Evolutionary conservation across 2,888 invertebrate genomes (phyloP), one percentile per base, ranked within the genome.

Genomic region (Sphaerophoria taeniata): DNA sequence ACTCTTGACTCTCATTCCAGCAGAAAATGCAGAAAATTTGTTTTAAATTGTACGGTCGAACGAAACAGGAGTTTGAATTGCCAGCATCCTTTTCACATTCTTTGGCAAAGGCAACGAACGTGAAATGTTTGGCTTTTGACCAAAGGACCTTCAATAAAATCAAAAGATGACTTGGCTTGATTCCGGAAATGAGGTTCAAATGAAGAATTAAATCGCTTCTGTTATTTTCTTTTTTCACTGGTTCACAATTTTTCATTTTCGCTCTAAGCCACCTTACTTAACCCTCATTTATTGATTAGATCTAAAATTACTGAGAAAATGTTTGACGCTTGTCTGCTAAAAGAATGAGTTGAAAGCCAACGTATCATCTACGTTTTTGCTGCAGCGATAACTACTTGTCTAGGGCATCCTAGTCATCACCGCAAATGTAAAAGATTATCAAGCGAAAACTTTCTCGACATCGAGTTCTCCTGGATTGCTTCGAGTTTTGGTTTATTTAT

Each of bases 41-140:
- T n/a, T n/a, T n/a, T n/a, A 51, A 55, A 69, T 78, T 65, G 78
- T 47, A 65, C 72, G 65, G 72, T 72, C 65, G 78, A 78, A 72
- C 65, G 78, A 65, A 72, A 78, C 34, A 78, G 58, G 36, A n/a
- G 12, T 33, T 65, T 58, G n/a, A n/a, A n/a, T 49, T 47, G 7
- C 31, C 16, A 72, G 63, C 71, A 58, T 45, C 72, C 49, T n/a
- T 49, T 34, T 49, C 47, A n/a, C 14, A 14, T 58, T 65, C 9
- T 49, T 73, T 63, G 9, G 49, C 12, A 16, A 65, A 43, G 65
- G 58, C n/a, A 51, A 43, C 6, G 16, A n/a, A n/a, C n/a, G n/a
- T 5, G 9, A 36, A 71, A 16, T 71, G 51, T 76, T 67, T 81
- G 81, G 75, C 81, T 61, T 33, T 45, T 16, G 4, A 51, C 81